Conservation (phyloP, 2,797 vertebrate genomes). For the Avahi laniger region DNA sequence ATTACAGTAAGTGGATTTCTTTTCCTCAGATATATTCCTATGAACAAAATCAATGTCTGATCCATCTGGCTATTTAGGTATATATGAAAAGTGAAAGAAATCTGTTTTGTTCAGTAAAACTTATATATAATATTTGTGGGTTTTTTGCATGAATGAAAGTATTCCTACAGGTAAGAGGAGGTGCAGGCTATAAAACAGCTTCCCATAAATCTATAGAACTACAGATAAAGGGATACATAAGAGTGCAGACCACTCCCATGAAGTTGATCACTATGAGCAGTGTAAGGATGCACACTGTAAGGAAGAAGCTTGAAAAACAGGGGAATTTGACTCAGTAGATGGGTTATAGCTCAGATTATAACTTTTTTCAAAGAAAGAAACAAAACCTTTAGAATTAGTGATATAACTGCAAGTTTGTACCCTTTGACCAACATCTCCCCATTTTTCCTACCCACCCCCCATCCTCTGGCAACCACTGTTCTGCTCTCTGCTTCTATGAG, state of each 20-base stretch:
- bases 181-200: not conserved
- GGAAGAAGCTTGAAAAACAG: not conserved
- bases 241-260: not conserved
- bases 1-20: constrained; percentile 14
- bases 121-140: not conserved
- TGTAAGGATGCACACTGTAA: not conserved
- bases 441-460: not conserved
- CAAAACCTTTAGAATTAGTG: constrained; percentile 13
- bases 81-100: not conserved
- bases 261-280: not conserved
- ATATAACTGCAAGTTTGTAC: not conserved
- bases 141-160: not conserved
- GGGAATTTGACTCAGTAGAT: not conserved
- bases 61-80: not conserved
- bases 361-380: constrained; percentile 16
- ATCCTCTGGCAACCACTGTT: not conserved
- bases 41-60: constrained; percentile 30
- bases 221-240: not conserved
- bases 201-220: not conserved
- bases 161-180: constrained; percentile 29
- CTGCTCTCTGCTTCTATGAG: not conserved
- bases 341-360: constrained; percentile 15
- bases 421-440: not conserved
- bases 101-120: not conserved
- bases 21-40: constrained; percentile 11